Evolutionary conservation across 1,140 invertebrate species (phyloP), one percentile per base, ranked within the genome.

Genomic region (Apolygus lucorum): DNA sequence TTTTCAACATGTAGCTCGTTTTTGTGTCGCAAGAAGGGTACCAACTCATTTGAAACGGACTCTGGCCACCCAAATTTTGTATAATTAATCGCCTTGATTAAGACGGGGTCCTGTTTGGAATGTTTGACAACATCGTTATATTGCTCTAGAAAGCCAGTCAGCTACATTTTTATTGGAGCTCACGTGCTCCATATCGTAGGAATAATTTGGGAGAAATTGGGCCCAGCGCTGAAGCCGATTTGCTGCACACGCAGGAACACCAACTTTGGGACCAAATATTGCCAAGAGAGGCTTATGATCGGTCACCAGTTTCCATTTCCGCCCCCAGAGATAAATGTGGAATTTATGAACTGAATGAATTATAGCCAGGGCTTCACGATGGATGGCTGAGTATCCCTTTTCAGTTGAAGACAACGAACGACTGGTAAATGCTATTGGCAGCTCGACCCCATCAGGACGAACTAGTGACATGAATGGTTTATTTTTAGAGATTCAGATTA

Each of bases 281-380:
- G 34, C 34, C 34, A 49, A 49, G 8, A 49, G 17, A 8, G 81
- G 81, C 70, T 81, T 78, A 67, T 83, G 82, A 72, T 83, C 34
- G 8, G 34, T 49, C 34, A 49, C 34, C 34, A 49, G 34, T 17
- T 8, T 49, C 34, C 34, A 49, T 49, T 17, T 49, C 34, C 8
- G 8, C 8, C 34, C 34, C 8, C 8, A 49, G 8, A 49, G 17
- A 49, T 49, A 49, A 11, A 11, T 49, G 17, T 49, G 8, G 17
- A 49, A 49, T 49, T 49, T 49, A 11, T 49, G 8, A 11, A 49
- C 34, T 11, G 34, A 49, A 49, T 49, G 34, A 49, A 49, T 49
- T 49, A 49, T 49, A 11, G 34, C 34, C 8, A 49, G 34, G 8
- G 34, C 34, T 49, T 49, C 34, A 8, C 17, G 8, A 49, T 49